These are phyloP conservation scores for Geothlypis trichas DNA, from an alignment of 2,113 vertebrate genomes.

Conservation along the genomic window DNA sequence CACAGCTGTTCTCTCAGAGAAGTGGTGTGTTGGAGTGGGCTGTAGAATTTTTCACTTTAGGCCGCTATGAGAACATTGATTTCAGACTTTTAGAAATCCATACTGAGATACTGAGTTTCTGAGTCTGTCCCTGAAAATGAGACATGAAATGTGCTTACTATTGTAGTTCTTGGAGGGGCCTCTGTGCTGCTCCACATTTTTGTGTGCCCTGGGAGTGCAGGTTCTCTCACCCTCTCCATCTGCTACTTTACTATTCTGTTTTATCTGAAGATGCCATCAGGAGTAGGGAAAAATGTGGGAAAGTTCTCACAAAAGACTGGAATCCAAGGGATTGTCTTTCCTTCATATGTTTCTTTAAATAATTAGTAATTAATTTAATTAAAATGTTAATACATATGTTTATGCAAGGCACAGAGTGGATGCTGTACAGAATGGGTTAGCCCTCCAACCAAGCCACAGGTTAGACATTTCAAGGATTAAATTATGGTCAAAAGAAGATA, in stretches of 20 bases:
- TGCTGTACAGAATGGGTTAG: not conserved
- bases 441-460: not conserved
- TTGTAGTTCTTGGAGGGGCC: not conserved
- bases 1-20: not conserved
- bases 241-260: not conserved
- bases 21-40: not conserved
- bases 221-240: not conserved
- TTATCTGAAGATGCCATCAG: not conserved
- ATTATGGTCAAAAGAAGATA: not conserved
- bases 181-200: accelerated
- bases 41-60: not conserved
- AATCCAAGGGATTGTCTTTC: not conserved
- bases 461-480: not conserved
- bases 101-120: not conserved
- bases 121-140: not conserved
- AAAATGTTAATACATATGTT: not conserved
- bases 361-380: not conserved
- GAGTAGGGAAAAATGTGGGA: not conserved
- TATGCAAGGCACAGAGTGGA: not conserved
- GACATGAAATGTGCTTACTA: accelerated
- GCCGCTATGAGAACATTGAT: accelerated
- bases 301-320: not conserved
- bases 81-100: not conserved
- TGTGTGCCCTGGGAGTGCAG: not conserved
- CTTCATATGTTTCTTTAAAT: not conserved